Evolutionary conservation across 1,140 invertebrate genomes (phyloP), one percentile per base, ranked within the genome.

Genomic region (Dermatophagoides farinae): DNA sequence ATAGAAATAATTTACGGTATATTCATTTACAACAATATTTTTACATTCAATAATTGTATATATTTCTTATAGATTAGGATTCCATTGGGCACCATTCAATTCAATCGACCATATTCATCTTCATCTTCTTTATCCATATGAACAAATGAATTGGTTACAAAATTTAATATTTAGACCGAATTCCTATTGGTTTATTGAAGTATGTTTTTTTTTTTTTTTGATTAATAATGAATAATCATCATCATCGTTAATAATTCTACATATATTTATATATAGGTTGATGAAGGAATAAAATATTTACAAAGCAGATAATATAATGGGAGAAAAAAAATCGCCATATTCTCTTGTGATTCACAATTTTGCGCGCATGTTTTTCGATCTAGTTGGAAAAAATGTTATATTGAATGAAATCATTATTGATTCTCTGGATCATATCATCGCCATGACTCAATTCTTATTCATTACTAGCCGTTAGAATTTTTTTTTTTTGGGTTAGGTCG

Each of bases 11-110:
- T 16, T n/a, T 64, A 18, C 16, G 38, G 57, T 40, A 53, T 61
- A 38, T 58, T 50, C 10, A 25, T 43, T n/a, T 40, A 1, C 20
- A 64, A 41, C 14, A 1, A n/a, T 16, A 53, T 50, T 12, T 58
- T 31, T 39, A 54, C 50, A 51, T 60, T 41, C 44, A 62, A 23
- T 16, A 22, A 39, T 20, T 49, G 23, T 22, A 43, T 40, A 40
- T 59, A 59, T 38, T 57, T 39, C 22, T 60, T 18, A 37, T 5
- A 77, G 83, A 46, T 78, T 85, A 51, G 89, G 89, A 0, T 93
- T 90, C 70, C 88, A 93, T 68, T 85, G 85, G 82, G 87, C 89
- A 22, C 89, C 89, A 0, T 92, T 91, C 70, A 81, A 83, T 52
- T 81, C 80, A 9, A 77, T 95, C 0, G 70, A 74, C 53, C 89